Base-by-base conservation (phyloP, 2,797 vertebrate genomes). In the Sebastes elongatus region DNA sequence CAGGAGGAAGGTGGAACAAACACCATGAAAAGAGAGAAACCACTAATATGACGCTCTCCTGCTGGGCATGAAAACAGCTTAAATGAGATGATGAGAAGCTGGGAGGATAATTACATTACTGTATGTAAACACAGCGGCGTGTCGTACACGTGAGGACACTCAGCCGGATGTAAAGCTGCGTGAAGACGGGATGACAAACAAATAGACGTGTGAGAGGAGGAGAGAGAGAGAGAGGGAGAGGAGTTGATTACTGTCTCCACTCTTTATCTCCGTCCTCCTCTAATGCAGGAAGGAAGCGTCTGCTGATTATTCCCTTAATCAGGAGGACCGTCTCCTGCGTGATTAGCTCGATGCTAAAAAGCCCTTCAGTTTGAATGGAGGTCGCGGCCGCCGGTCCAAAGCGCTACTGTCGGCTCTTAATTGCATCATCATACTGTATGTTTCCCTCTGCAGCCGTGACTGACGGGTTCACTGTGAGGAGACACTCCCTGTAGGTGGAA, bases 251-350 rank as follows among this genome's bases (percentile, higher is more conserved):
- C 10, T 57, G 35, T 83, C 85, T 72, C 71, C 57, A 6, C 76
- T 81, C 85, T 82, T 82, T 67, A 78, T 91, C 83, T 76, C 23
- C 7, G 4, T 64, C 28, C 85, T 62, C 68, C 85, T 60, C 80
- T 90, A 76, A 84, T 82, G 82, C 84, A 85, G 86, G 86, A 94
- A 91, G 88, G n/a, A 46, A 46, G 16, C 42, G 18, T 25, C 74
- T 3, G 66, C 78, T 91, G 90, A 92, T 93, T 89, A 66, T 80
- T 84, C 56, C 33, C 65, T 64, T 83, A 74, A 91, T 94, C 90
- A 90, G 81, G 57, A 90, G 81, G 55, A 35, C 79, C 7, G 22
- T 87, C 82, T 70, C 73, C 65, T 72, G 71, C 59, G 78, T 86
- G 90, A 92, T 91, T 88, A 91, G 80, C 82, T 77, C 8, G 7